Base-by-base conservation (phyloP, 2,113 vertebrate genomes). In the Anoplopoma fimbria region DNA sequence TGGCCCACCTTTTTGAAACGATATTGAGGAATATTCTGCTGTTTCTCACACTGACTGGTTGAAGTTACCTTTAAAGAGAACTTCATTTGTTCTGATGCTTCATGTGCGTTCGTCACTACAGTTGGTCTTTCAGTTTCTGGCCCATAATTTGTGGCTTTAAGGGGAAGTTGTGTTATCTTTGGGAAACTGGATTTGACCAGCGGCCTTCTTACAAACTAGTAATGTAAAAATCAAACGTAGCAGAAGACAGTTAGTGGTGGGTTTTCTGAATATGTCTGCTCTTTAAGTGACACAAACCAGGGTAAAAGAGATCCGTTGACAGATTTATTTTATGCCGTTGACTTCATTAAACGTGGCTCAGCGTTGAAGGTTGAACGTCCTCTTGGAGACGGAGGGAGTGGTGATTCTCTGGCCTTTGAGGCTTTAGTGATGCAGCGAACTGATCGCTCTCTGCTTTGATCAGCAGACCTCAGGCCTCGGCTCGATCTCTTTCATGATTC, bases 401-500 rank as follows among this genome's bases (percentile, higher is more conserved):
- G 63, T 38, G 60, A 67, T 64, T 1, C 9, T 73, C 77, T 36
- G 69, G 58, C 42, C 75, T 79, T 0, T 71, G 75, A 79, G 75
- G 79, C 42, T 80, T 53, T 23, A 40, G 78, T 6, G 47, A 69
- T 61, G 81, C 42, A 34, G 38, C 61, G 42, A 88, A 64, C 25
- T 62, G 3, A 1, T 73, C 0, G 10, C n/a, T n/a, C n/a, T n/a
- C n/a, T n/a, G n/a, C n/a, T n/a, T n/a, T n/a, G n/a, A n/a, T n/a
- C n/a, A n/a, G n/a, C n/a, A n/a, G n/a, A n/a, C n/a, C n/a, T n/a
- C n/a, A n/a, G n/a, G n/a, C n/a, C n/a, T n/a, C n/a, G 9, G n/a
- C 31, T 70, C 36, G 23, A 78, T 75, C 84, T 31, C 45, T 75
- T 57, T 75, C 64, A 75, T 75, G 74, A 75, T 75, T 55, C 65